Evolutionary conservation across 2,888 invertebrate genomes (phyloP).

Genomic region (Cataglyphis altisquamis): DNA sequence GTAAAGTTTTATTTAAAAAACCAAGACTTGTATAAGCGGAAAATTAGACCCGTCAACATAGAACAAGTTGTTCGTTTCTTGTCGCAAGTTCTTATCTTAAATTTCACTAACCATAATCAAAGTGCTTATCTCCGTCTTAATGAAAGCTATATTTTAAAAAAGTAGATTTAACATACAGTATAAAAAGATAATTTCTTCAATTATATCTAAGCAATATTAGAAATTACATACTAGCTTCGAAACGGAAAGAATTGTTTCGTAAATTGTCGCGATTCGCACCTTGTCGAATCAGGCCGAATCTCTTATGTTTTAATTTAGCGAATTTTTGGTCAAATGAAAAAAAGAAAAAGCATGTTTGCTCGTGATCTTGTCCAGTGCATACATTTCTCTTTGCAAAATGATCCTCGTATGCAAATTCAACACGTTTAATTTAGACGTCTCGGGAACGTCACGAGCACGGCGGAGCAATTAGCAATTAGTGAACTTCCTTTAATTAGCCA

Average conservation of each 20-base stretch:
- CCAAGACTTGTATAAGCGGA: neutral
- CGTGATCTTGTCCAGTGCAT: neutral
- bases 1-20: neutral
- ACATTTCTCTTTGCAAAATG: slow-evolving; percentile 2
- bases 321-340: neutral
- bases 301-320: slow-evolving; percentile 37
- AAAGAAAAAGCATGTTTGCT: neutral
- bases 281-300: slow-evolving; percentile 4
- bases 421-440: slow-evolving; percentile 16
- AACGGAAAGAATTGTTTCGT: neutral
- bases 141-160: neutral
- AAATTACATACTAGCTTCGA: neutral
- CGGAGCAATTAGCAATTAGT: slow-evolving; percentile 45
- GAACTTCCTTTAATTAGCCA: slow-evolving; percentile 30
- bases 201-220: neutral
- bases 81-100: neutral
- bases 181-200: neutral
- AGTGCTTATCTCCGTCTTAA: neutral
- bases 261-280: slow-evolving; percentile 8
- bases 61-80: neutral
- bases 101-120: neutral
- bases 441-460: neutral
- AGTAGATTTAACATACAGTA: neutral
- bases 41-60: neutral
- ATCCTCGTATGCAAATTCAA: slow-evolving; percentile 15